phyloP scores from a whole-genome alignment of 2,888 invertebrate species.

The Noctua comes region DNA sequence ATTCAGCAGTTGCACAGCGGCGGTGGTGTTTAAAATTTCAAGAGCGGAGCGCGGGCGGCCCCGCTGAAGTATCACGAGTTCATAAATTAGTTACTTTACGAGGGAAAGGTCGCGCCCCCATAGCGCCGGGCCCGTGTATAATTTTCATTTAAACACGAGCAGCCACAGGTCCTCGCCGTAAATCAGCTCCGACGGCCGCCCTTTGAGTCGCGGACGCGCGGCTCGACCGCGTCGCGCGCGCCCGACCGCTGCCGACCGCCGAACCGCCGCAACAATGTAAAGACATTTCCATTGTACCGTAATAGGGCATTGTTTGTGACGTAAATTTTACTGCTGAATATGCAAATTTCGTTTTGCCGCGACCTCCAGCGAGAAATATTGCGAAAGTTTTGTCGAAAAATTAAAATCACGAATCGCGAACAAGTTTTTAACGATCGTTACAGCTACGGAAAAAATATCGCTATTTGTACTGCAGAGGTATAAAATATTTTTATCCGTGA shows the following conservation, averaged over 20 bases:
- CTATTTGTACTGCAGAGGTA: slow-evolving; percentile 53
- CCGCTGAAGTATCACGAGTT: slow-evolving; percentile 84
- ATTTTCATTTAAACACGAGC: slow-evolving; percentile 88
- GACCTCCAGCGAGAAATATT: slow-evolving; percentile 87
- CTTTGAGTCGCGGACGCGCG: slow-evolving; percentile 73
- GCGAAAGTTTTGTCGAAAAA: slow-evolving; percentile 86
- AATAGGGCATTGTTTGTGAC: slow-evolving; percentile 89
- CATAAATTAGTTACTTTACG: slow-evolving; percentile 88
- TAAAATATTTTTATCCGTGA: slow-evolving; percentile 56
- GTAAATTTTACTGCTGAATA: slow-evolving; percentile 88
- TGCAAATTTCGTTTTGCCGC: slow-evolving; percentile 87
- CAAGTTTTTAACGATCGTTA: slow-evolving; percentile 79
- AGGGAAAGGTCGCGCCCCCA: slow-evolving; percentile 84
- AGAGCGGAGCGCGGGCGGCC: slow-evolving; percentile 82
- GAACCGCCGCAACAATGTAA: slow-evolving; percentile 83
- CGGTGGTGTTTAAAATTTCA: slow-evolving; percentile 86
- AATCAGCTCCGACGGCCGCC: slow-evolving; percentile 84
- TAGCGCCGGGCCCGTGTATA: slow-evolving; percentile 84
- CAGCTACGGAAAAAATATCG: slow-evolving; percentile 71
- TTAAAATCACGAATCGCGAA: slow-evolving; percentile 86
- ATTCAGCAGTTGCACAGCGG: slow-evolving; percentile 80
- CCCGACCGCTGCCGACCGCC: slow-evolving; percentile 53
- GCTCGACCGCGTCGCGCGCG: slow-evolving; percentile 61
- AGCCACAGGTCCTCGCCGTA: slow-evolving; percentile 86
- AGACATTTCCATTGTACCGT: slow-evolving; percentile 88